Evolutionary conservation across 2,888 invertebrate species (phyloP), one percentile per base, ranked within the genome.

Genomic region (Nycteola revayana): DNA sequence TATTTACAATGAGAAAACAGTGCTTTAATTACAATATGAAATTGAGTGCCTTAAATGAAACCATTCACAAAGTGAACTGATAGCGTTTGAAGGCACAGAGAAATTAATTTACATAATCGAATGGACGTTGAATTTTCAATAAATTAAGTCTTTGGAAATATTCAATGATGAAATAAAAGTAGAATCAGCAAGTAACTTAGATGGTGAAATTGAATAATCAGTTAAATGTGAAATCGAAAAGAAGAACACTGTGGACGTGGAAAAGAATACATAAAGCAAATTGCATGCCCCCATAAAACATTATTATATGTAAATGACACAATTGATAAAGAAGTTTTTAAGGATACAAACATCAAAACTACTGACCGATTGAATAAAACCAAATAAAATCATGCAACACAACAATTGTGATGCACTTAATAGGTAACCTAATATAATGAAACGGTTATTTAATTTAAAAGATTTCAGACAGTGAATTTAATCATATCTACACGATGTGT

Each of bases 401-500:
- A 47, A 43, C 24, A 50, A 18, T 26, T 44, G 39, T 46, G 47
- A 44, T 28, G 36, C 14, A 5, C 3, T n/a, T 36, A 49, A 42
- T 41, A n/a, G n/a, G n/a, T n/a, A 41, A 36, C 44, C 35, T 34
- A 45, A 26, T 35, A 24, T 25, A 35, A 36, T 45, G 47, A 45
- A 44, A 44, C n/a, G n/a, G n/a, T n/a, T n/a, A n/a, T n/a, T 14
- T 14, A 2, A 14, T 3, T 14, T 2, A 14, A 14, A 14, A 14
- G 14, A 32, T 43, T 50, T 32, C 30, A 28, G 42, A 28, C 10
- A 20, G 47, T 31, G 37, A 35, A 22, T 34, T 36, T 20, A 36
- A 32, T 35, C 62, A 52, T 60, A 61, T 66, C 65, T 67, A 66
- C 65, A 55, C 48, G n/a, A n/a, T n/a, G n/a, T 53, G 59, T 44